These are phyloP conservation scores for Myotis daubentonii DNA, from an alignment of 2,797 vertebrate species.

Conservation along the genomic window DNA sequence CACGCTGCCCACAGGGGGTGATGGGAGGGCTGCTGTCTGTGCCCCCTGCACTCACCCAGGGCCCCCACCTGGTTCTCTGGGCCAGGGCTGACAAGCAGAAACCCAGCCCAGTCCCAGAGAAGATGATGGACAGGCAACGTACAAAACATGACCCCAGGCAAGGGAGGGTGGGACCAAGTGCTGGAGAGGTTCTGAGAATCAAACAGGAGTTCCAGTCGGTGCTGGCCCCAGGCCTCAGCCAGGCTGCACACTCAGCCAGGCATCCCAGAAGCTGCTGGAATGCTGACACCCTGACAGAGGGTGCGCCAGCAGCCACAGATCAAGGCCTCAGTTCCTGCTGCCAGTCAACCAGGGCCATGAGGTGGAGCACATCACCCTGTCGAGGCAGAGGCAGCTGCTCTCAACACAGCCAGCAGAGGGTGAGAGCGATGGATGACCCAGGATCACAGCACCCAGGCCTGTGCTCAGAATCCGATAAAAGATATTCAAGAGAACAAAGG, in stretches of 20 bases:
- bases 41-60: not conserved
- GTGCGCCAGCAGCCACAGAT: not conserved
- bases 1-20: rapidly evolving
- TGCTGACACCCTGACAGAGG: not conserved
- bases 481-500: not conserved
- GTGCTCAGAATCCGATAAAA: not conserved
- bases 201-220: not conserved
- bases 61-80: not conserved
- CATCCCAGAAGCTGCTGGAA: not conserved
- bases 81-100: not conserved
- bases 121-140: not conserved
- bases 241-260: not conserved
- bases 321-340: not conserved
- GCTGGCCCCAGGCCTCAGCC: not conserved
- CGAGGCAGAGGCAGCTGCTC: not conserved
- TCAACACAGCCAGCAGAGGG: not conserved
- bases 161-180: not conserved
- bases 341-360: rapidly evolving
- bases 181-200: not conserved
- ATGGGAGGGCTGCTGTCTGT: not conserved
- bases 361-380: too few species aligned
- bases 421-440: not conserved
- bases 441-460: not conserved
- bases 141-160: not conserved
- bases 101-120: not conserved